Evolutionary conservation across 2,888 invertebrate genomes (phyloP).

Genomic region (Serrognathus titanus): DNA sequence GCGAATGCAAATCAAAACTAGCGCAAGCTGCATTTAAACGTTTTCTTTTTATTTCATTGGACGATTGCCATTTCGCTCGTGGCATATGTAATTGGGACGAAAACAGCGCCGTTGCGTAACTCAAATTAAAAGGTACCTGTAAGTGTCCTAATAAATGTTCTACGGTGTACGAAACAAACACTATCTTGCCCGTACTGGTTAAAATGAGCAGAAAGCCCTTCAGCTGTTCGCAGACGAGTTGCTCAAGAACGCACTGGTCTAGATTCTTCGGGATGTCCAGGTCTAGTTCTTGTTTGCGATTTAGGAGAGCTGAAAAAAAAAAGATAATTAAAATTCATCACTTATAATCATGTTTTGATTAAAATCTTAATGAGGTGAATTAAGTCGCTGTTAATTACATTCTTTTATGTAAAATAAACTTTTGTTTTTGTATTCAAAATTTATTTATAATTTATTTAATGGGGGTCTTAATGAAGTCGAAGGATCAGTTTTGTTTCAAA

Average conservation of each 20-base stretch:
- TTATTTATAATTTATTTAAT: too few species aligned
- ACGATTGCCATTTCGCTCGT: background rate
- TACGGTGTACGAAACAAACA: slow-evolving; percentile 80
- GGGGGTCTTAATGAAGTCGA: too few species aligned
- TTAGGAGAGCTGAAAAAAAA: slow-evolving; percentile 29
- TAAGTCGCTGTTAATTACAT: too few species aligned
- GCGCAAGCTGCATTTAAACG: too few species aligned
- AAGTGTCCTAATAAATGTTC: slow-evolving; percentile 83
- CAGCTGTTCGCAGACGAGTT: slow-evolving; percentile 56
- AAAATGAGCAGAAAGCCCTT: slow-evolving; percentile 80
- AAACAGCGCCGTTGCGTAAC: too few species aligned
- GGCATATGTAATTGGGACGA: background rate
- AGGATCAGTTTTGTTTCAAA: too few species aligned
- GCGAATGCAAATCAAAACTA: too few species aligned
- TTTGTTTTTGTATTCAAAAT: too few species aligned
- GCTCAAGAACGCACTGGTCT: slow-evolving; percentile 61
- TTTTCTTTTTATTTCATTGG: background rate
- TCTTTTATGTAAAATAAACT: too few species aligned
- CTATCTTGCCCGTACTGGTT: slow-evolving; percentile 77
- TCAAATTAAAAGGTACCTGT: slow-evolving; percentile 53
- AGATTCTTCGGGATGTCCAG: slow-evolving; percentile 36
- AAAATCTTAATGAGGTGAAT: too few species aligned
- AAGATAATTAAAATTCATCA: slow-evolving; percentile 1
- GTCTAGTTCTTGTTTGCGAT: slow-evolving; percentile 19
- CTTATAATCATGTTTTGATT: too few species aligned